These are phyloP conservation scores for Luidia sarsii DNA, from an alignment of 53 echinoderm and acorn worm species.

Conservation along the genomic window DNA sequence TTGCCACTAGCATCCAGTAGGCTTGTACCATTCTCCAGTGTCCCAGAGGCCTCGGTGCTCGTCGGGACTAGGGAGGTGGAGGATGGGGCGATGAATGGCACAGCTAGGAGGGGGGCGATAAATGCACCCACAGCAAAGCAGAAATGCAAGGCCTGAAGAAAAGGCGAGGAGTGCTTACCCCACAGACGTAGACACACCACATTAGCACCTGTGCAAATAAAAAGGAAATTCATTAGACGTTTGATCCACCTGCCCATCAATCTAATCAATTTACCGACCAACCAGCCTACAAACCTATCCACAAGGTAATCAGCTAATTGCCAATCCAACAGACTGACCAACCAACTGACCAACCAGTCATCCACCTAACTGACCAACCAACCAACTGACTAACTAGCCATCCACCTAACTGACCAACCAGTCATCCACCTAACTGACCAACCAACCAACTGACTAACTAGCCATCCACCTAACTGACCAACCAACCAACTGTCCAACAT, in stretches of 20 bases:
- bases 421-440: no score
- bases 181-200: constrained; percentile 90
- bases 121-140: constrained; percentile 90
- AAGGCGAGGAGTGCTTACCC: constrained; percentile 71
- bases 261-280: background rate
- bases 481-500: no score
- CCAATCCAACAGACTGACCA: no score
- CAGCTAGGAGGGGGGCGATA: constrained; percentile 79
- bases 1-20: no score
- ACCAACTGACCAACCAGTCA: no score
- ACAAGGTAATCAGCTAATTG: background rate
- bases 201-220: constrained; percentile 77
- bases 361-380: no score
- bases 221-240: background rate
- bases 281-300: no score
- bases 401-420: no score
- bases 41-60: background rate
- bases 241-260: background rate
- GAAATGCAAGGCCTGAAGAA: constrained; percentile 91
- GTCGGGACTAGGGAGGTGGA: background rate
- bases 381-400: background rate
- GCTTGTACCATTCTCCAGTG: background rate
- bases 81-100: constrained; percentile 63
- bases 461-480: no score
- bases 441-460: no score